Evolutionary conservation across 1,140 invertebrate species (phyloP).

Genomic region (Matsumurasca onukii): DNA sequence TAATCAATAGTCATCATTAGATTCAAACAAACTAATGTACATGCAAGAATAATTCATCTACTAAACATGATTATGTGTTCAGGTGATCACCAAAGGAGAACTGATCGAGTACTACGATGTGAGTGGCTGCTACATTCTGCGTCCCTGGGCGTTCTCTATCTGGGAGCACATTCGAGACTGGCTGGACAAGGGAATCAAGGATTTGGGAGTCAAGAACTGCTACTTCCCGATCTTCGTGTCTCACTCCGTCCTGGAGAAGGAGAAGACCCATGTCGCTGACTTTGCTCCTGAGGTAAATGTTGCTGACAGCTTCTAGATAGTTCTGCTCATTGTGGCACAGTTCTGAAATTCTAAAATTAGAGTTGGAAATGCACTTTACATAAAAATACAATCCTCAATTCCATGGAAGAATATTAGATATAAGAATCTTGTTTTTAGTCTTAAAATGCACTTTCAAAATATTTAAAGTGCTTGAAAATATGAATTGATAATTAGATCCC

Average conservation of each 20-base stretch:
- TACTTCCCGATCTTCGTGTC: conserved; percentile 99
- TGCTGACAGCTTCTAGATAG: background rate
- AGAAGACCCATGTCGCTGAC: conserved; percentile 96
- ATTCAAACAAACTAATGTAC: too few relatives aligned
- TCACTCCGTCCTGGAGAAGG: conserved; percentile 84
- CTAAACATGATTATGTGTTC: too few relatives aligned
- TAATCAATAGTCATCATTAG: too few relatives aligned
- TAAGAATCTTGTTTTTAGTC: too few relatives aligned
- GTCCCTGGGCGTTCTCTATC: conserved; percentile 95
- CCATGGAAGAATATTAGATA: too few relatives aligned
- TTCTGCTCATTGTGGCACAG: background rate
- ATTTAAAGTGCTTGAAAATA: too few relatives aligned
- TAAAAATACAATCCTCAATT: too few relatives aligned
- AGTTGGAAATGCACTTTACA: too few relatives aligned
- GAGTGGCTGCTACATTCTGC: conserved; percentile 96
- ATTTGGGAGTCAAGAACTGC: conserved; percentile 92
- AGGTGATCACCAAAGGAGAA: conserved; percentile 94
- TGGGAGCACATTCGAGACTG: conserved; percentile 93
- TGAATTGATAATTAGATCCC: too few relatives aligned
- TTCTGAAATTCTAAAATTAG: background rate
- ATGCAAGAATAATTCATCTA: too few relatives aligned
- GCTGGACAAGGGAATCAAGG: conserved; percentile 89
- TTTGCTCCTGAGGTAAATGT: conserved; percentile 90
- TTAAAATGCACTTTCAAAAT: too few relatives aligned
- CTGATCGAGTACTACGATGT: conserved; percentile 99